Percentiles rank a stretch among this genome's conserved stretches.
phyloP scores from a whole-genome alignment of 2,888 invertebrate species.

The Papilio elwesi region DNA sequence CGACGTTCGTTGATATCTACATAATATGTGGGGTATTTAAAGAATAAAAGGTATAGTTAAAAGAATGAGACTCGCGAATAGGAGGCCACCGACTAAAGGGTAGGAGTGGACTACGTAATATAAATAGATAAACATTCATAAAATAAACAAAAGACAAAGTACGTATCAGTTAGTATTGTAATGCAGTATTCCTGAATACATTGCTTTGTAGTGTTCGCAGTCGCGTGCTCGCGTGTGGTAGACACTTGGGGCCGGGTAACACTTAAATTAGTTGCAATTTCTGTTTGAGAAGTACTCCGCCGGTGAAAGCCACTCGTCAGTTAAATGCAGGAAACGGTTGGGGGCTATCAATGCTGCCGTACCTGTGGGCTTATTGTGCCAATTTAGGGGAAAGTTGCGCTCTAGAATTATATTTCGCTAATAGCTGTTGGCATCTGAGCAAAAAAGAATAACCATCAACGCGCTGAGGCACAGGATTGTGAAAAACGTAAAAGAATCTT shows the following conservation, averaged over 20 bases:
- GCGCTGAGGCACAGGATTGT: neutral
- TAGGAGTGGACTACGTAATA: too few species aligned
- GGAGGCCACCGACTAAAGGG: too few species aligned
- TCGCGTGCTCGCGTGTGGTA: conserved; percentile 81
- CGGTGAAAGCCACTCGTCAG: conserved; percentile 69
- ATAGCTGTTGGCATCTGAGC: neutral
- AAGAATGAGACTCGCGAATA: too few species aligned
- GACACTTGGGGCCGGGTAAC: conserved; percentile 74
- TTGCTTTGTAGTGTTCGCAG: conserved; percentile 50
- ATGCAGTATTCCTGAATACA: conserved; percentile 31
- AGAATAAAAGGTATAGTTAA: too few species aligned
- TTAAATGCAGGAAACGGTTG: conserved; percentile 73
- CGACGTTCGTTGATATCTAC: too few species aligned
- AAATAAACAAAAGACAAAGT: neutral
- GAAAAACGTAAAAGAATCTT: neutral
- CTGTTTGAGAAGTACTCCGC: conserved; percentile 72
- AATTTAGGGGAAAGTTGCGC: conserved; percentile 41
- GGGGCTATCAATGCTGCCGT: conserved; percentile 67
- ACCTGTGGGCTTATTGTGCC: conserved; percentile 50
- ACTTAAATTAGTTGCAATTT: conserved; percentile 83
- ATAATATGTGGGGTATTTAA: too few species aligned
- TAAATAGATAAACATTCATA: too few species aligned
- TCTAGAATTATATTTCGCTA: conserved; percentile 3
- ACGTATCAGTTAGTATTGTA: neutral
- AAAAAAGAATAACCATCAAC: neutral